Evolutionary conservation across 2,888 invertebrate species (phyloP), one percentile per base, ranked within the genome.

Genomic region (Drosophila pegasa): DNA sequence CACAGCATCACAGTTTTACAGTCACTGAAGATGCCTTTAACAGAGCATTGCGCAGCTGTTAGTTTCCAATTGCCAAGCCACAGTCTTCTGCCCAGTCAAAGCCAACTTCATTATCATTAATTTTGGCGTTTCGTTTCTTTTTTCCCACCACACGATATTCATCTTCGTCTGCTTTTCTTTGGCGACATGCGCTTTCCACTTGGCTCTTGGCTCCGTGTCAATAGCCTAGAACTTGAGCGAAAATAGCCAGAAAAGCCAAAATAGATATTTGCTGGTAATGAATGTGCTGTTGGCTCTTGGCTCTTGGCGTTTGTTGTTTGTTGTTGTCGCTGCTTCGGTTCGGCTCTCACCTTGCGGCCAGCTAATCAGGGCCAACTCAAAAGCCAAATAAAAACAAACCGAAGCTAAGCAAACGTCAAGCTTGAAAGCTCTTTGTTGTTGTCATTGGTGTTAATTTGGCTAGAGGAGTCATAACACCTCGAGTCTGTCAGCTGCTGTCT

Each of bases 171-270:
- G 66, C 40, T 57, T 77, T 65, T 78, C 51, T 35, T 64, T 55
- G 71, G 79, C 65, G 65, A 75, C 80, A 70, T 77, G 61, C 66
- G 80, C 51, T 61, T 64, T 62, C 57, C 71, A 68, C 55, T 82
- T 80, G 83, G 80, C 71, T 71, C 55, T 82, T 80, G 83, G 80
- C 80, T 76, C n/a, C 59, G 48, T 59, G 66, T 79, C 86, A 79
- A 81, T 59, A 76, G 73, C 81, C 83, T 59, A 81, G 83, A 85
- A 85, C 81, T 82, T 81, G 76, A 63, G 60, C 66, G 33, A 62
- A 60, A 45, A 48, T 50, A 52, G 62, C 29, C 41, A 47, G n/a
- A 58, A 54, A 67, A 25, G 31, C 66, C 67, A 50, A 72, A 75
- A 67, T 64, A 63, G 52, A 67, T 57, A 25, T 77, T 58, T 60